Base-by-base conservation (phyloP, 2,113 vertebrate species). In the Xyliphius kryptos region DNA sequence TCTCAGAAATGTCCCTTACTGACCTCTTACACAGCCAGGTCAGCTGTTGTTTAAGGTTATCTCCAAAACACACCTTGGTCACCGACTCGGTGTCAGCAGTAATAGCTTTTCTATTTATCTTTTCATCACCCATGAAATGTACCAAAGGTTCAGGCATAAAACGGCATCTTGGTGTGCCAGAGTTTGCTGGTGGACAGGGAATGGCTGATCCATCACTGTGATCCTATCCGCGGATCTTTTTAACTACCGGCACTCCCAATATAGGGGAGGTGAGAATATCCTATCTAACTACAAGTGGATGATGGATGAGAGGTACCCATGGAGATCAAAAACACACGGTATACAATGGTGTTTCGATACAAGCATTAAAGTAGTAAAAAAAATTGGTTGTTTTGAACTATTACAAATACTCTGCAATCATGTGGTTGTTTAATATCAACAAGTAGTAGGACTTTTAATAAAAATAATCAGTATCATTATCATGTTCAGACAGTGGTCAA, bases 91-190 rank as follows among this genome's bases (percentile, higher is more conserved):
- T 70, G 77, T 79, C 77, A 80, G 77, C 75, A 79, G 63, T 76
- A 78, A 77, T 74, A 75, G 73, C 63, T 53, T 38, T 76, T 70
- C 69, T 75, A 77, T 83, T 82, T 77, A 80, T 80, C 79, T 77
- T 56, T 55, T 77, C 76, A 72, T 79, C 74, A 77, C 71, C 79
- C 76, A 79, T 81, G 71, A 81, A 85, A 86, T 81, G 76, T 74
- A 73, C 76, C 76, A 75, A 86, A 81, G 83, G 74, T 62, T 55
- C 61, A 63, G 36, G 57, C 68, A 56, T 57, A 67, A 71, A 50
- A 69, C 43, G 64, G 51, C 61, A 46, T 70, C 54, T 41, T 26
- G n/a, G 66, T 67, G 57, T 76, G 62, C 56, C 10, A 15, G 53
- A 12, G 37, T 44, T 51, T 61, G 66, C 47, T 19, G 12, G 68